These are phyloP conservation scores for Eclectus roratus DNA, from an alignment of 2,113 vertebrate species.

Conservation along the genomic window DNA sequence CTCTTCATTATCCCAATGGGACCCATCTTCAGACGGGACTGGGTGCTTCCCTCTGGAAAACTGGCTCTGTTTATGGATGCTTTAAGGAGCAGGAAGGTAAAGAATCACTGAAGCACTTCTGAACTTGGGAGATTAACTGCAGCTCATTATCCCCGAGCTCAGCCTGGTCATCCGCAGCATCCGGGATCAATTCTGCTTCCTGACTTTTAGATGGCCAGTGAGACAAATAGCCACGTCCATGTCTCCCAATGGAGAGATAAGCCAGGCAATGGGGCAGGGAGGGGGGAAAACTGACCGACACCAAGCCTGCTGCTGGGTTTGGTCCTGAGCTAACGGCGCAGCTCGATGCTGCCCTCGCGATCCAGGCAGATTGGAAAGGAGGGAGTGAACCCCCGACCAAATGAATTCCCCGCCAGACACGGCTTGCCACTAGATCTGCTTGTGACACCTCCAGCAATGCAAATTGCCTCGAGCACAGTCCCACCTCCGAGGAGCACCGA, in stretches of 20 bases:
- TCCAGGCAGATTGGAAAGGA: conserved; percentile 42
- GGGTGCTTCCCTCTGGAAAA: not conserved
- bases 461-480: not conserved
- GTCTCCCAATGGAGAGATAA: not conserved
- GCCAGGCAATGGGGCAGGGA: fast-evolving
- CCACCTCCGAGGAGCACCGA: not conserved
- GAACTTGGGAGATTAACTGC: not conserved
- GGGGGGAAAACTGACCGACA: not conserved
- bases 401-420: conserved; percentile 57
- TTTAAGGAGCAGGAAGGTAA: not conserved
- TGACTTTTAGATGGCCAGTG: not conserved
- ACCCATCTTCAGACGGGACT: not conserved
- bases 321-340: not conserved
- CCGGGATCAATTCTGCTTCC: not conserved
- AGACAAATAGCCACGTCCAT: not conserved
- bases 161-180: not conserved
- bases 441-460: conserved; percentile 38
- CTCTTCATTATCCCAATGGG: not conserved
- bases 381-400: not conserved
- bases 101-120: not conserved
- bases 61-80: fast-evolving
- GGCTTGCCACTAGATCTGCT: conserved; percentile 23
- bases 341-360: not conserved
- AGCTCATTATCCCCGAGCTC: not conserved
- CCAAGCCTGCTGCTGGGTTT: not conserved